phyloP scores from a whole-genome alignment of 2,888 invertebrate species.

The Coleophora flavipennella region DNA sequence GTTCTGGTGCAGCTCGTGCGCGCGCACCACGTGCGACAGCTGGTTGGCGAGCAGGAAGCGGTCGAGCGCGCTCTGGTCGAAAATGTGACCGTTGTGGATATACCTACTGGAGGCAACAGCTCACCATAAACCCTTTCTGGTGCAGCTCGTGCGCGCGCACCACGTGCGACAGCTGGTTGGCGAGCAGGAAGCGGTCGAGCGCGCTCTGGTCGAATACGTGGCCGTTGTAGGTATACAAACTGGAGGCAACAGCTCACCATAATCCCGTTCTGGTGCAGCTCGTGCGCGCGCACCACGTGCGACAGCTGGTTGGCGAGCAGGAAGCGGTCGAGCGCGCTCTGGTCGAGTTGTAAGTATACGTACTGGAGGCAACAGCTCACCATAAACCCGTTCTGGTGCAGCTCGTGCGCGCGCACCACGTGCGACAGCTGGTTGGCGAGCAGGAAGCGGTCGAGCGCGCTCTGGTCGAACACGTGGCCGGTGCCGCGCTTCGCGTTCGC shows the following conservation, averaged over 20 bases:
- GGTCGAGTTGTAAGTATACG: no score
- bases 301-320: no score
- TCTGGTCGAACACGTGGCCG: slow-evolving; percentile 79
- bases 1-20: no score
- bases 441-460: slow-evolving; percentile 79
- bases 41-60: no score
- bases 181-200: slow-evolving; percentile 76
- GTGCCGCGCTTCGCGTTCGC: slow-evolving; percentile 78
- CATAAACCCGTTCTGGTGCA: slow-evolving; percentile 80
- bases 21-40: no score
- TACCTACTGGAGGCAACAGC: no score
- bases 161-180: slow-evolving; percentile 79
- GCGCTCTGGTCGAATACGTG: slow-evolving; percentile 80
- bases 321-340: no score
- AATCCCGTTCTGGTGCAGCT: no score
- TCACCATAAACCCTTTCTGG: slow-evolving; percentile 79
- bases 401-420: slow-evolving; percentile 82
- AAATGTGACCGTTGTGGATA: slow-evolving; percentile 83
- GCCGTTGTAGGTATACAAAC: slow-evolving; percentile 79
- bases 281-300: no score
- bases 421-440: slow-evolving; percentile 77
- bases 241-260: no score
- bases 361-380: no score
- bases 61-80: no score
- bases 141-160: slow-evolving; percentile 83